Conservation (phyloP, 2,113 vertebrate genomes). For the Lepus timidus region DNA sequence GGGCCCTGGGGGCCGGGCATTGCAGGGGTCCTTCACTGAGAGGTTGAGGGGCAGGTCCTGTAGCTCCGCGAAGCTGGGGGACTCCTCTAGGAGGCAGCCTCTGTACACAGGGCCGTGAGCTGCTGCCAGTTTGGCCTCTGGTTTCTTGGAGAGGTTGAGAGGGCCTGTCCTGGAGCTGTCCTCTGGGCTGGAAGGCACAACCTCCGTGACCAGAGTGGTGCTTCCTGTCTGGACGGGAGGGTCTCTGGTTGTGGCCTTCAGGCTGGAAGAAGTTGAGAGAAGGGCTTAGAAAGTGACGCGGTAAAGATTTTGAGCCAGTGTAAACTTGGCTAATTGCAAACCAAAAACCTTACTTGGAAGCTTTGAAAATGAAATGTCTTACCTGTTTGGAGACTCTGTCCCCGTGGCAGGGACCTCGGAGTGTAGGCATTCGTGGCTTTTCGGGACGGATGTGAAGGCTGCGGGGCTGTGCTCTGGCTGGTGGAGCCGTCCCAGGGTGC, state of each 20-base stretch:
- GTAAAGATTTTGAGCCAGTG: not conserved
- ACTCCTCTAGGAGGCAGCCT: conserved; percentile 65
- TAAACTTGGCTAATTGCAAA: not conserved
- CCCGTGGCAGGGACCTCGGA: conserved; percentile 74
- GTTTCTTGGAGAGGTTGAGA: conserved; percentile 95
- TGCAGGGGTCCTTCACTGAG: conserved; percentile 91
- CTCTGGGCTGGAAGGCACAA: conserved; percentile 62
- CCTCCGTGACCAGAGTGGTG: not conserved
- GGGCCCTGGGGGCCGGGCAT: conserved; percentile 55
- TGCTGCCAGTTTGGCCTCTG: conserved; percentile 72
- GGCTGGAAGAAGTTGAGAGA: conserved; percentile 81
- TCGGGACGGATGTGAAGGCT: conserved; percentile 85
- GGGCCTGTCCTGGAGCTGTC: conserved; percentile 86
- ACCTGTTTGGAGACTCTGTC: conserved; percentile 86
- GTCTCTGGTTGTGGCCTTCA: conserved; percentile 71
- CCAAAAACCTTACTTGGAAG: not conserved
- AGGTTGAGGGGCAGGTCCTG: conserved; percentile 95
- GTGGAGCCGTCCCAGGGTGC: conserved; percentile 71
- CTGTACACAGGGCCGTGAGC: not conserved
- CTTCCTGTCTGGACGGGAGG: not conserved
- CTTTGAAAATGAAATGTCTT: conserved; percentile 66
- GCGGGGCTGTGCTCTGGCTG: conserved; percentile 80
- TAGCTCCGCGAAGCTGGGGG: conserved; percentile 78
- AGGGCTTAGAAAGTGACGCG: not conserved
- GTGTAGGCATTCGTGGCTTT: conserved; percentile 62